Evolutionary conservation across 2,888 invertebrate species (phyloP).

Genomic region (Drosophila borborema): DNA sequence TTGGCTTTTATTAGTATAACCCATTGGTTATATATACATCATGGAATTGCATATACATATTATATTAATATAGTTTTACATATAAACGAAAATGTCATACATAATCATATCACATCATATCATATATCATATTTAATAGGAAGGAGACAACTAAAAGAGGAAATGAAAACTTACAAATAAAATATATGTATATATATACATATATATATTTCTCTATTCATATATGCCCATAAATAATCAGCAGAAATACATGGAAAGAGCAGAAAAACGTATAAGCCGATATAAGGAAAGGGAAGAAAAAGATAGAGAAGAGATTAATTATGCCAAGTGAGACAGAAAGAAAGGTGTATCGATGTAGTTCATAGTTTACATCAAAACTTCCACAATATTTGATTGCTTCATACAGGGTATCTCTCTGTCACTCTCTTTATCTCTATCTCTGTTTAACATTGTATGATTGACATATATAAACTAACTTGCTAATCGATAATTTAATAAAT

Average conservation of each 20-base stretch:
- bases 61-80: neutral
- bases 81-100: neutral
- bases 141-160: neutral
- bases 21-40: neutral
- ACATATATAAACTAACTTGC: neutral
- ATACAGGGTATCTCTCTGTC: neutral
- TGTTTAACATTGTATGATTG: neutral
- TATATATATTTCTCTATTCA: neutral
- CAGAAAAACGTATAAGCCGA: constrained; percentile 1
- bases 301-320: neutral
- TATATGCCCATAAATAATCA: constrained; percentile 9
- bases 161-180: neutral
- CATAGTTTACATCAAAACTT: neutral
- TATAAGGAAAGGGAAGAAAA: constrained; percentile 4
- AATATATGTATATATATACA: neutral
- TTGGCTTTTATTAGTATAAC: too few species aligned
- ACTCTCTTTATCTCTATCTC: neutral
- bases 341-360: neutral
- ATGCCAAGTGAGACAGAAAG: neutral
- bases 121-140: constrained; percentile 8
- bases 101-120: constrained; percentile 2
- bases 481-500: constrained; percentile 3
- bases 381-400: too few species aligned
- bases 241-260: constrained; percentile 6
- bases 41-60: neutral